Percentiles rank a stretch among this genome's conserved stretches.
Conservation (phyloP, 1,140 invertebrate species). For the Drosophila orena region DNA sequence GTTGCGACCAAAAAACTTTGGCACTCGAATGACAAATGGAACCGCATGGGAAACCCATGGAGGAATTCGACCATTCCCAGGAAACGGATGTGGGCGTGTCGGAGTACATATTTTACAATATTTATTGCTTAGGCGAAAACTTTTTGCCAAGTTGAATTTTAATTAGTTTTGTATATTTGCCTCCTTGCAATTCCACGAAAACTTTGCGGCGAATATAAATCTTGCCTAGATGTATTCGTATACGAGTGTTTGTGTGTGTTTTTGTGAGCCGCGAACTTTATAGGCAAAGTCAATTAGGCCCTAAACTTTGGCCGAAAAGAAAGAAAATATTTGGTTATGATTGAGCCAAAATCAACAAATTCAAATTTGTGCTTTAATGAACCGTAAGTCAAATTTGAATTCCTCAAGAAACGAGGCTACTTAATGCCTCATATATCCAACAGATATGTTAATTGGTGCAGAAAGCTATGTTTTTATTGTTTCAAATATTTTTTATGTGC, state of each 20-base stretch:
- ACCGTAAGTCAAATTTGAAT: constrained; percentile 65
- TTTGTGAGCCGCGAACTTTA: constrained; percentile 54
- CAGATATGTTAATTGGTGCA: constrained; percentile 63
- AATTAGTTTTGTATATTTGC: constrained; percentile 80
- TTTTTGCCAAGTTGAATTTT: constrained; percentile 83
- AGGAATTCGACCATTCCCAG: constrained; percentile 59
- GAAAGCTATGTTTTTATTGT: constrained; percentile 49
- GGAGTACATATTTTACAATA: constrained; percentile 76
- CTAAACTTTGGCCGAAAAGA: constrained; percentile 26
- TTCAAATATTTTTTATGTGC: constrained; percentile 45
- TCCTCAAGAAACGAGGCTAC: constrained; percentile 1
- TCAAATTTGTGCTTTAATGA: constrained; percentile 68
- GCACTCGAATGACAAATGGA: constrained; percentile 79
- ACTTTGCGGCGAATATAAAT: constrained; percentile 65
- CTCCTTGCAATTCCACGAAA: constrained; percentile 50
- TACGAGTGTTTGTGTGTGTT: constrained; percentile 1
- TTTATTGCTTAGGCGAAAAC: constrained; percentile 81
- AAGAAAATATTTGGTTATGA: constrained; percentile 43
- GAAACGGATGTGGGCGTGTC: constrained; percentile 43
- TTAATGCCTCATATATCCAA: constrained; percentile 12
- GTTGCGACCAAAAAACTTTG: constrained; percentile 70
- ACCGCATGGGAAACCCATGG: constrained; percentile 61
- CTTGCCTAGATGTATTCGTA: constrained; percentile 9
- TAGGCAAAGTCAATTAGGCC: constrained; percentile 65
- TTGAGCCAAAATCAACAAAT: constrained; percentile 57